phyloP scores from a whole-genome alignment of 2,888 invertebrate species.

The Stratiomys singularior region DNA sequence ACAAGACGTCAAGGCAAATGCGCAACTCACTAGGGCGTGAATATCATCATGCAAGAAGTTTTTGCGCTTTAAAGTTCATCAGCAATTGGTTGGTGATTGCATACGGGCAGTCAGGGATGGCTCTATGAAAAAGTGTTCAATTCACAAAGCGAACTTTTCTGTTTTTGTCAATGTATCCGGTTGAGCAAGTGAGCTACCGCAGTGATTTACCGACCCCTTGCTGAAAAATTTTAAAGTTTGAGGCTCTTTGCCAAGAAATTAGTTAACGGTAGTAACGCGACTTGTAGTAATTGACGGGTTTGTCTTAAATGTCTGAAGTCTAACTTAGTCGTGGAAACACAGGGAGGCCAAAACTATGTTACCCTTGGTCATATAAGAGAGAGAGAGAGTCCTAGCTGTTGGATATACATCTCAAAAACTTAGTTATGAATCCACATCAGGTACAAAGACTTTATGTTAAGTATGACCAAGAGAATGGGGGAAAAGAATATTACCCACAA shows the following conservation, averaged over 20 bases:
- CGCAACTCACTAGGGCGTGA: constrained; percentile 45
- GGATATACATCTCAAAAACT: no score
- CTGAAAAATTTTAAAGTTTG: constrained; percentile 32
- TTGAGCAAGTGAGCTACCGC: not conserved
- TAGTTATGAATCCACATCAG: no score
- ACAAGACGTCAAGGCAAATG: constrained; percentile 48
- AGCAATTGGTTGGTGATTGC: not conserved
- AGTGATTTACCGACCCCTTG: constrained; percentile 42
- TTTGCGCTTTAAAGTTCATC: constrained; percentile 22
- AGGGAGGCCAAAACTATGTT: no score
- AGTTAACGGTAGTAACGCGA: constrained; percentile 24
- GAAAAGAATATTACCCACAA: no score
- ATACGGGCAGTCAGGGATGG: not conserved
- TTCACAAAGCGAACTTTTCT: no score
- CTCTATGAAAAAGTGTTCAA: no score
- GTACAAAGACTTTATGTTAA: no score
- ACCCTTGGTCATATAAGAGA: no score
- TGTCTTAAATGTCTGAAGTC: not conserved
- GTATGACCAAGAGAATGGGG: no score
- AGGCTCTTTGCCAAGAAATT: constrained; percentile 28
- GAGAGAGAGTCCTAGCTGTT: no score
- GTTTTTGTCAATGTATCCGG: constrained; percentile 28
- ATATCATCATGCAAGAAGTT: constrained; percentile 35
- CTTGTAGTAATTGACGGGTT: not conserved
- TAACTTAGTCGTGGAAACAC: no score